These are phyloP conservation scores for Laupala kohalensis DNA, from an alignment of 1,140 invertebrate genomes.

Conservation along the genomic window DNA sequence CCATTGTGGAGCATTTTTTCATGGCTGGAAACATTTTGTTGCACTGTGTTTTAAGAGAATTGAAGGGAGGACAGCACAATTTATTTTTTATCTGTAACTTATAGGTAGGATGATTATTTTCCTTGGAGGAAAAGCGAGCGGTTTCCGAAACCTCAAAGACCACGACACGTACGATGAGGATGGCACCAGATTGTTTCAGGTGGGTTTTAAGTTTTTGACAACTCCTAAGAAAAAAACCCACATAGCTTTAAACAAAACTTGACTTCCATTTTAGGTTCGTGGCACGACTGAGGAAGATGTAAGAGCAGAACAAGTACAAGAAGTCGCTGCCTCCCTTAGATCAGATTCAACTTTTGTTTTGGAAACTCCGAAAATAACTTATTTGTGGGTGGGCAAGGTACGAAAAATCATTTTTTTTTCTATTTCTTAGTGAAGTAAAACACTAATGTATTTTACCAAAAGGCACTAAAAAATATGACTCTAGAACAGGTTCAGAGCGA, in stretches of 20 bases:
- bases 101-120: slow-evolving; percentile 42
- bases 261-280: slow-evolving; percentile 27
- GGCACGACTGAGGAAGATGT: slow-evolving; percentile 45
- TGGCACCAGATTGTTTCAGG: slow-evolving; percentile 46
- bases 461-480: too few relatives aligned
- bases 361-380: slow-evolving; percentile 40
- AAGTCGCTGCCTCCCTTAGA: slow-evolving; percentile 43
- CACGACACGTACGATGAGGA: slow-evolving; percentile 47
- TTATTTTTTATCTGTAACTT: too few relatives aligned
- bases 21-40: background rate
- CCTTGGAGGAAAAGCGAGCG: slow-evolving; percentile 44
- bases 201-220: slow-evolving; percentile 21
- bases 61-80: too few relatives aligned
- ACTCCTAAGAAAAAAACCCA: background rate
- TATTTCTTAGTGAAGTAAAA: too few relatives aligned
- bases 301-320: slow-evolving; percentile 46
- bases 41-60: too few relatives aligned
- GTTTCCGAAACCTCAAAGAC: slow-evolving; percentile 40
- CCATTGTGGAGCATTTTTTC: too few relatives aligned
- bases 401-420: background rate
- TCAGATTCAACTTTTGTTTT: slow-evolving; percentile 59
- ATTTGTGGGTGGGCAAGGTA: slow-evolving; percentile 57
- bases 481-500: too few relatives aligned
- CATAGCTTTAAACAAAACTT: background rate
- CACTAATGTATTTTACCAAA: too few relatives aligned